Evolutionary conservation across 2,797 vertebrate genomes (phyloP), one percentile per base, ranked within the genome.

Genomic region (Xiphorhynchus erythropygius): DNA sequence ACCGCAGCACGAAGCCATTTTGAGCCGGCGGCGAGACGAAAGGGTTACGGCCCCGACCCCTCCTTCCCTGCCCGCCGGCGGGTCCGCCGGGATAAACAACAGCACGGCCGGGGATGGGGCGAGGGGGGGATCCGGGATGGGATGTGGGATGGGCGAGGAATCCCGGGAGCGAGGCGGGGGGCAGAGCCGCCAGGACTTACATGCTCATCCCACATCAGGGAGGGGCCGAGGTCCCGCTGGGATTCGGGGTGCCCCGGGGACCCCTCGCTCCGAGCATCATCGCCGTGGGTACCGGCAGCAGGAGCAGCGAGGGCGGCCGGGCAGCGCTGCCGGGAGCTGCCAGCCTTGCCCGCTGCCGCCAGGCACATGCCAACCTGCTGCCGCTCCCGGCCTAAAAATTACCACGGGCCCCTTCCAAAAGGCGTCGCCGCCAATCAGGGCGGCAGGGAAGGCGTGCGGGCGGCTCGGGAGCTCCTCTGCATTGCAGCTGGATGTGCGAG

Each of bases 401-500:
- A 53, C 70, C 73, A 18, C 32, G 30, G 30, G 81, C 86, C 23
- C 52, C 37, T 49, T 69, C 78, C 65, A 86, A 3, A 47, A 73
- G 65, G 85, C 77, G 37, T 21, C 46, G 63, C 83, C 32, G 59
- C 80, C 93, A 70, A 76, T 7, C 13, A 62, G 74, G 88, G 69
- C 25, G 47, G 64, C 8, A 3, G 73, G 88, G 91, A 78, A 79
- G 76, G 76, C 41, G 41, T 6, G 37, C 13, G 53, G 76, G 87
- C 13, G 41, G 84, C 87, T 53, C 28, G 17, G 91, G 50, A 89
- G 87, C 87, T 89, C 84, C 93, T 92, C 95, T 91, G 95, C 93
- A 94, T 92, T 94, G 95, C 95, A 92, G 93, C 93, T 90, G 95
- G 87, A 85, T 71, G 55, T 17, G 68, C 9, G 22, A 46, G 42